A percentile compares a stretch with the other conserved stretches of the same genome.
Conservation (phyloP, 2,888 invertebrate genomes). For the Philonicus albiceps region DNA sequence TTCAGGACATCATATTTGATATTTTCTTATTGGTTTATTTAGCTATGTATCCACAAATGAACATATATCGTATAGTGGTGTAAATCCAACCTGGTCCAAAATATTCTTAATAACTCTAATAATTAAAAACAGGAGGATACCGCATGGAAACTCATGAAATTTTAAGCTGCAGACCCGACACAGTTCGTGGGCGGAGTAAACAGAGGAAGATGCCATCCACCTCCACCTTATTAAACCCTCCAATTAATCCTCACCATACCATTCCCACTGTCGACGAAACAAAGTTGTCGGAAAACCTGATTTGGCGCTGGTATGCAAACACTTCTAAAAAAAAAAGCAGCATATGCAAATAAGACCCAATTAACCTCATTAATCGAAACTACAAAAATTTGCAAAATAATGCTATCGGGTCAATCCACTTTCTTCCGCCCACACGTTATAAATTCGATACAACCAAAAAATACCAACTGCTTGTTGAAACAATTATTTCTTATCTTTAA, state of each 20-base stretch:
- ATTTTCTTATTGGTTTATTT: too few relatives aligned
- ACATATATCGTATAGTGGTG: too few relatives aligned
- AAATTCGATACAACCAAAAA: not conserved
- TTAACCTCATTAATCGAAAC: conserved; percentile 1
- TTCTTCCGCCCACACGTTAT: not conserved
- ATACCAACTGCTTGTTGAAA: not conserved
- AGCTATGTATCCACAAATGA: too few relatives aligned
- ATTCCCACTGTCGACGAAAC: not conserved
- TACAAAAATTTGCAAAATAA: not conserved
- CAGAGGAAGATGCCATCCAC: not conserved
- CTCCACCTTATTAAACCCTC: not conserved
- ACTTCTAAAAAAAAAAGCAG: not conserved
- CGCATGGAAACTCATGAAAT: not conserved
- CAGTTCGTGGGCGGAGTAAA: not conserved
- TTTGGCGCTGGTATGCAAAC: not conserved
- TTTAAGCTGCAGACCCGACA: not conserved
- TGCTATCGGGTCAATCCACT: not conserved
- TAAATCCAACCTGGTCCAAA: too few relatives aligned
- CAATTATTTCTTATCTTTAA: not conserved
- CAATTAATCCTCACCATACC: not conserved
- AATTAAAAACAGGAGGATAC: not conserved
- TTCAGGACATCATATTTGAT: too few relatives aligned
- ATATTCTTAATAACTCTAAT: too few relatives aligned
- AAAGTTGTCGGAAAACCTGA: not conserved
- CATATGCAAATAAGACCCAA: conserved; percentile 4